Evolutionary conservation across 2,113 vertebrate genomes (phyloP).

Genomic region (Ardeotis arabs): DNA sequence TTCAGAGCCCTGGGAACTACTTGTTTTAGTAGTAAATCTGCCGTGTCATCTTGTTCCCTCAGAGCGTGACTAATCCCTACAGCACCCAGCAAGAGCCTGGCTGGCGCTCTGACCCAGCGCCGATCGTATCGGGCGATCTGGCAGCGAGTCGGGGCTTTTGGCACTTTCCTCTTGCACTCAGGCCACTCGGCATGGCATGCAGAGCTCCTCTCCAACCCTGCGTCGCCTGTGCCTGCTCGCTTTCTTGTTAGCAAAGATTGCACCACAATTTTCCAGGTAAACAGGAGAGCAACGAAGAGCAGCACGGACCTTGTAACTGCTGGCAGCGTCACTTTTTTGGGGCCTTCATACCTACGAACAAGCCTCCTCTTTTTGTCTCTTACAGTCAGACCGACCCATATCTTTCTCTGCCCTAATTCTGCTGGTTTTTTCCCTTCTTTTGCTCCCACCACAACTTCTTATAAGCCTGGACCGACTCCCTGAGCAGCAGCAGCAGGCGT

Average conservation of each 20-base stretch:
- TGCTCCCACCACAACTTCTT: not conserved
- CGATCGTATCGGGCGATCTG: rapidly evolving
- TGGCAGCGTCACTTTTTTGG: not conserved
- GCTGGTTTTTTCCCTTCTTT: not conserved
- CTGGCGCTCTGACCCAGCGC: not conserved
- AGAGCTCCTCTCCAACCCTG: not conserved
- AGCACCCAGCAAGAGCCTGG: not conserved
- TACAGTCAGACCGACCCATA: not conserved
- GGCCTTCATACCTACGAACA: not conserved
- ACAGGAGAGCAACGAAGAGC: not conserved
- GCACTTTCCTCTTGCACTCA: not conserved
- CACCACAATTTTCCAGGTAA: not conserved
- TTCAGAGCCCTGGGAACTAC: not conserved
- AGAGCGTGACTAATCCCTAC: slow-evolving; percentile 3
- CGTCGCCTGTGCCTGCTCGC: rapidly evolving
- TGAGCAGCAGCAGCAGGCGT: not conserved
- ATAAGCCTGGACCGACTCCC: not conserved
- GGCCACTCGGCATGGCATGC: rapidly evolving
- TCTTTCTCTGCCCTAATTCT: not conserved
- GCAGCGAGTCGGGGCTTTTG: not conserved
- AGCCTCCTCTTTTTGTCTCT: not conserved
- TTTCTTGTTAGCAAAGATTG: not conserved
- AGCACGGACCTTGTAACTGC: not conserved
- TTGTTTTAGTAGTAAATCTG: not conserved
- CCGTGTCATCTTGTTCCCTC: not conserved